A percentile compares a stretch with the other conserved stretches of the same genome.
phyloP scores from a whole-genome alignment of 2,113 vertebrate species.

The Psammodynastes pulverulentus region DNA sequence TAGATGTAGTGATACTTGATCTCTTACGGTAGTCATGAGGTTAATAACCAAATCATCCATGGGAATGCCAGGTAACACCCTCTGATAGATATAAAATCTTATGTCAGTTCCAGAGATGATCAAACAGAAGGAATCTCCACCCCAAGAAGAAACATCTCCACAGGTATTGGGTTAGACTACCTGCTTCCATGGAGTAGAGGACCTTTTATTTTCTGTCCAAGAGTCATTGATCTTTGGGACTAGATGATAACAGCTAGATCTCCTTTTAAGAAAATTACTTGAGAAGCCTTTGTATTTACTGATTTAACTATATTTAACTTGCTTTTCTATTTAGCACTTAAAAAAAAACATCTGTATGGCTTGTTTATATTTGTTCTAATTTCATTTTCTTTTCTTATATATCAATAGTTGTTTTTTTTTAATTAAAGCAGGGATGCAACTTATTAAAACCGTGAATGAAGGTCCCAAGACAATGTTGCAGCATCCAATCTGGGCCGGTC shows the following conservation, averaged over 20 bases:
- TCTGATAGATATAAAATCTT: neutral
- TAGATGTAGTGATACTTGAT: neutral
- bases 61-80: neutral
- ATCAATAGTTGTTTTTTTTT: neutral
- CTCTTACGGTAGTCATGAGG: neutral
- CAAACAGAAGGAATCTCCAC: neutral
- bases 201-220: neutral
- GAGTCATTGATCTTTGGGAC: neutral
- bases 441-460: neutral
- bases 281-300: neutral
- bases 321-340: neutral
- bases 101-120: neutral
- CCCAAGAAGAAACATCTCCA: neutral
- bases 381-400: neutral
- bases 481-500: neutral
- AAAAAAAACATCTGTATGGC: neutral
- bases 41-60: neutral
- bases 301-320: neutral
- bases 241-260: neutral
- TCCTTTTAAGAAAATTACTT: neutral
- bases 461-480: neutral
- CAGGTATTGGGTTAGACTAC: neutral
- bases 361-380: neutral
- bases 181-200: neutral
- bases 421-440: neutral